Evolutionary conservation across 1,140 invertebrate species (phyloP).

Genomic region (Stegodyphus mimosarum): DNA sequence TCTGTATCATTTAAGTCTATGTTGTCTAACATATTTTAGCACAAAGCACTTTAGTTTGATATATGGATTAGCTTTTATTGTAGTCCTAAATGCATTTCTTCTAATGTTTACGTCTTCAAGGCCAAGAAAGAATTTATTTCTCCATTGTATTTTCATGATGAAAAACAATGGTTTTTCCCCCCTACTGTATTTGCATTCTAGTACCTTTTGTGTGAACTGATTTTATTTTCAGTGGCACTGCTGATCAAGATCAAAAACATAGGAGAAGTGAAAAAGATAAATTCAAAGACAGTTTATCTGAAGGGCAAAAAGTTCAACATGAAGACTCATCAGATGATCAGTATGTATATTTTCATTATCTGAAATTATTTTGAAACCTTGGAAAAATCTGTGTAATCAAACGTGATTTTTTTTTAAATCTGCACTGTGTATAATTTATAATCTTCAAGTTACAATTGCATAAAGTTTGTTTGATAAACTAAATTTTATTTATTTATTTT

Average conservation of each 20-base stretch:
- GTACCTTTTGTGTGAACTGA: not conserved
- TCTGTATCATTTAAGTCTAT: no score
- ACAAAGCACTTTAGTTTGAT: no score
- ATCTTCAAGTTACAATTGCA: not conserved
- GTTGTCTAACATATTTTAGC: no score
- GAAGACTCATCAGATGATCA: conserved; percentile 67
- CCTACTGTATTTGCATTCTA: not conserved
- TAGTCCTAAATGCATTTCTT: no score
- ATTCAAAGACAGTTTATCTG: conserved; percentile 85
- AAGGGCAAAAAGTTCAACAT: conserved; percentile 74
- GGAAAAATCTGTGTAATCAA: no score
- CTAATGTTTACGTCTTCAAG: not conserved
- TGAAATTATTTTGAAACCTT: no score
- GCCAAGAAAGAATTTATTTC: conserved; percentile 6
- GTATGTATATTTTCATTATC: conserved; percentile 33
- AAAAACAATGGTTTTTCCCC: not conserved
- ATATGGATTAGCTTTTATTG: no score
- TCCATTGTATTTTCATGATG: not conserved
- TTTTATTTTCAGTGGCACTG: conserved; percentile 6
- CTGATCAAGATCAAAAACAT: conserved; percentile 66
- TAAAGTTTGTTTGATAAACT: not conserved
- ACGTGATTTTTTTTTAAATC: no score
- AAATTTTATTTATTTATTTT: not conserved
- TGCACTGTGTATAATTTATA: no score
- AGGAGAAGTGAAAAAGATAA: conserved; percentile 73